These are phyloP conservation scores for Actinemys pallida DNA, from an alignment of 2,113 vertebrate genomes.

Conservation along the genomic window DNA sequence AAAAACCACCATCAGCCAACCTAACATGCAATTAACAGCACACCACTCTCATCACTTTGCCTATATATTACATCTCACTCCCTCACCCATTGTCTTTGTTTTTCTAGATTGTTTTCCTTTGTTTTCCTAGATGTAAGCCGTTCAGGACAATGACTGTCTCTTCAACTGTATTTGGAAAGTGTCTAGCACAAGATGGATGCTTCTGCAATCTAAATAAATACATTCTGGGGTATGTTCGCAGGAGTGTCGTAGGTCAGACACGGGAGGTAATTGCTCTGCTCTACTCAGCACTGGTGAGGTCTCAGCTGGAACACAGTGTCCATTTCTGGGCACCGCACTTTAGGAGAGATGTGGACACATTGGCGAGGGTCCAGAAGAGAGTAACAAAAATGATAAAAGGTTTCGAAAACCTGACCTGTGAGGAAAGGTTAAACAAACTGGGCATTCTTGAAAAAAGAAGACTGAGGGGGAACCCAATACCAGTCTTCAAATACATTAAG, in stretches of 20 bases:
- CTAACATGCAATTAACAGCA: neutral
- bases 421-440: neutral
- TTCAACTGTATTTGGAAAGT: neutral
- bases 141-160: neutral
- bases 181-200: neutral
- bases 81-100: neutral
- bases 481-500: neutral
- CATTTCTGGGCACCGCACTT: neutral
- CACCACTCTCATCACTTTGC: neutral
- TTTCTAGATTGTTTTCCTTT: neutral
- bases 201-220: neutral
- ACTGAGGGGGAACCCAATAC: neutral
- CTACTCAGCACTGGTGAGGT: neutral
- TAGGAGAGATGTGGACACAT: neutral
- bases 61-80: neutral
- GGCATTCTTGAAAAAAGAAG: neutral
- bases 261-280: neutral
- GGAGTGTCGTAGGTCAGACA: neutral
- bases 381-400: neutral
- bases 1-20: neutral
- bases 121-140: neutral
- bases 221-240: neutral
- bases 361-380: neutral
- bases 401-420: neutral
- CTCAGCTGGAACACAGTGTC: neutral